These are phyloP conservation scores for Psophia crepitans DNA, from an alignment of 2,113 vertebrate species.

Conservation along the genomic window DNA sequence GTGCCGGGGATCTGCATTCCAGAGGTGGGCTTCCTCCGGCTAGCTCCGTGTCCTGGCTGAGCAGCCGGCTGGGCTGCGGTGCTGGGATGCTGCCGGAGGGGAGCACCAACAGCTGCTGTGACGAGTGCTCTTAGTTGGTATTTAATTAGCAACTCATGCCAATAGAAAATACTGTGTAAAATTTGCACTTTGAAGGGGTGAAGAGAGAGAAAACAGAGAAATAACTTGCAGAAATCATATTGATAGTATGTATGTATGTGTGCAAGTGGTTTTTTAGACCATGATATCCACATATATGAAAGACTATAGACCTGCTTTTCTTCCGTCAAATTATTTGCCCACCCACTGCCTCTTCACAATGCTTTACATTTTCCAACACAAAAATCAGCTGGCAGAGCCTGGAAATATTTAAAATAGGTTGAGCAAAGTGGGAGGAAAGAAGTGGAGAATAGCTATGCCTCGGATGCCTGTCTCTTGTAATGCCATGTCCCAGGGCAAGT, in stretches of 20 bases:
- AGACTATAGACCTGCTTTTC: background rate
- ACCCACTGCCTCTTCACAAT: background rate
- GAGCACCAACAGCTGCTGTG: background rate
- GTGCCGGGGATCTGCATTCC: fast-evolving
- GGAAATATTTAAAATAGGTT: background rate
- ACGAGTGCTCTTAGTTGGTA: background rate
- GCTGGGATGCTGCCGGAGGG: background rate
- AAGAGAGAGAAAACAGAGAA: background rate
- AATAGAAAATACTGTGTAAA: background rate
- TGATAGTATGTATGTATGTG: background rate
- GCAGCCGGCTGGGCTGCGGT: background rate
- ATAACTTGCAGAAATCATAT: background rate
- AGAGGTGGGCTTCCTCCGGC: background rate
- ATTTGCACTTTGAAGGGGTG: background rate
- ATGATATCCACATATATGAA: background rate
- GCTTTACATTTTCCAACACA: background rate
- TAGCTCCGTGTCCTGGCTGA: fast-evolving
- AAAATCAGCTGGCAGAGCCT: background rate
- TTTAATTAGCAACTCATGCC: background rate
- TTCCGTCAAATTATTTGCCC: background rate
- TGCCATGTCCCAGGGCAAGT: background rate
- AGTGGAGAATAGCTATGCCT: background rate
- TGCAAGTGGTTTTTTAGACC: background rate
- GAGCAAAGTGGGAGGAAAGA: background rate
- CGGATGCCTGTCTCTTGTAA: background rate